Conservation (phyloP, 2,113 vertebrate genomes). For the Spea bombifrons region DNA sequence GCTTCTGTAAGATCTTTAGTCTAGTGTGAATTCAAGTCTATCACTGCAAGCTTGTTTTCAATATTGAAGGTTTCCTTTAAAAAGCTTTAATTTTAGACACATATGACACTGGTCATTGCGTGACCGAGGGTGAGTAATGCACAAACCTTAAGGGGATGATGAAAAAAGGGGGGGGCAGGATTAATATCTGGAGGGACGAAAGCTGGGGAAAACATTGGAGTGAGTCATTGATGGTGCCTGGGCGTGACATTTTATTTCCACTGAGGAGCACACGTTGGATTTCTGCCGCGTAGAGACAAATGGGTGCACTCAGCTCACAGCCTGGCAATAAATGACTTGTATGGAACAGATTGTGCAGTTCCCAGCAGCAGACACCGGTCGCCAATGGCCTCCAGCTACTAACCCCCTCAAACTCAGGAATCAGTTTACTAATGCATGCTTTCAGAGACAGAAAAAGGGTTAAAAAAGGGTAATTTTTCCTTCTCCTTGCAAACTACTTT, state of each 20-base stretch:
- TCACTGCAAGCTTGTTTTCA: no score
- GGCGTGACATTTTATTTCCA: not conserved
- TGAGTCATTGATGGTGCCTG: constrained; percentile 23
- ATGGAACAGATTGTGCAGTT: not conserved
- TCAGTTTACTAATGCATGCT: no score
- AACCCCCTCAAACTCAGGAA: no score
- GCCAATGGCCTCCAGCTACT: not conserved
- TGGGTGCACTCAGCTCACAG: not conserved
- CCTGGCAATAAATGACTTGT: not conserved
- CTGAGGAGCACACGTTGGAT: not conserved
- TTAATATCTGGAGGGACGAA: no score
- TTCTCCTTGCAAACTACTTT: not conserved
- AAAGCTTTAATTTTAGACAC: no score
- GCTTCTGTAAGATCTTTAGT: no score
- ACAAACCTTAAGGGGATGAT: no score
- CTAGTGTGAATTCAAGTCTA: no score
- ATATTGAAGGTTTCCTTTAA: no score
- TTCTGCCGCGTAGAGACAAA: constrained; percentile 2
- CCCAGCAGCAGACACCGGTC: not conserved
- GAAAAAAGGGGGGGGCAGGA: no score
- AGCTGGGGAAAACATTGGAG: not conserved
- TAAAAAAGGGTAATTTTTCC: not conserved
- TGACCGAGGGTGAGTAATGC: no score
- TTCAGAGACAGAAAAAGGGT: not conserved
- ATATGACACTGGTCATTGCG: no score